These are phyloP conservation scores for Gulo gulo DNA, from an alignment of 2,113 vertebrate genomes.

Conservation along the genomic window DNA sequence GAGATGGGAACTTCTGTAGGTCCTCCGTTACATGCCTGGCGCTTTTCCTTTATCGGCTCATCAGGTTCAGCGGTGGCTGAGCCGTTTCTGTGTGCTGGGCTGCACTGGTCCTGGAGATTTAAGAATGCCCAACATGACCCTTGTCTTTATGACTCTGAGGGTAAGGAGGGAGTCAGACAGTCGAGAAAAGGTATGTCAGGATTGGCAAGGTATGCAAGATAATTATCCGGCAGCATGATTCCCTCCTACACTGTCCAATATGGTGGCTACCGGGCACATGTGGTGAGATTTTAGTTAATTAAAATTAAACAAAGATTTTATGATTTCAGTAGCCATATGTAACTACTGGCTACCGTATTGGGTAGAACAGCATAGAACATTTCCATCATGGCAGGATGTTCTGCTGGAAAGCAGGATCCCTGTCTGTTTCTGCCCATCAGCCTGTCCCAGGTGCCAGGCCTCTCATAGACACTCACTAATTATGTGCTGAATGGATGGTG, in stretches of 20 bases:
- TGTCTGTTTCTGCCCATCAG: background rate
- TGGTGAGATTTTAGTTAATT: background rate
- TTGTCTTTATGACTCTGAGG: background rate
- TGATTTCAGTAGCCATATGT: background rate
- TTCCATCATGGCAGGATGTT: background rate
- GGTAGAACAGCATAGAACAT: background rate
- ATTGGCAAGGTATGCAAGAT: background rate
- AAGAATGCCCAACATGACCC: background rate
- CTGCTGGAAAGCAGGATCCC: background rate
- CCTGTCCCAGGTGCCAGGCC: background rate
- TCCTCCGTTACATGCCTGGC: background rate
- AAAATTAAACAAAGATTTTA: background rate
- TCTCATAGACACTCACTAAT: background rate
- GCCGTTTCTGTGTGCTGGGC: background rate
- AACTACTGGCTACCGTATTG: accelerated
- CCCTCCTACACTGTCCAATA: background rate
- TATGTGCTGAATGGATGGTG: background rate
- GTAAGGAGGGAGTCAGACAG: background rate
- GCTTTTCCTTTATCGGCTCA: background rate
- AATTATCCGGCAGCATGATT: background rate
- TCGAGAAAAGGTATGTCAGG: background rate
- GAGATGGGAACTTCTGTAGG: background rate
- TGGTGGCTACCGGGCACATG: accelerated
- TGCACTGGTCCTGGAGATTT: background rate
- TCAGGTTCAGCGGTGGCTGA: background rate